These are phyloP conservation scores for Clytia hemisphaerica DNA, from an alignment of 30 jellyfish, hydroid and myxozoan genomes.

Conservation along the genomic window DNA sequence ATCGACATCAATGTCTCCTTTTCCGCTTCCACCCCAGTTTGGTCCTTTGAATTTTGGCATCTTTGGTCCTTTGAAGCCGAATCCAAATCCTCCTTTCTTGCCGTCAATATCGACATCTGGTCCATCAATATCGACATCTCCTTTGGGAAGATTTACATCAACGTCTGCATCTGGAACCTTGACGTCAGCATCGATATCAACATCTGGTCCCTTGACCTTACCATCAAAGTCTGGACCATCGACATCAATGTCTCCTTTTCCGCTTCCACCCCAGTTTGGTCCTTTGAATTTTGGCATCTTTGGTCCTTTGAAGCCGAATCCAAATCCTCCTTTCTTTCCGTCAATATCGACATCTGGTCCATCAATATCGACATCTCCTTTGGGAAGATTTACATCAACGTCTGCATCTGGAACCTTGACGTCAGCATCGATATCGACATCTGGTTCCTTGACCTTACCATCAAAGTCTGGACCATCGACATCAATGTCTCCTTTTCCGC, in stretches of 20 bases:
- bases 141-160: no score
- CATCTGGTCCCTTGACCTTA: background rate
- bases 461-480: background rate
- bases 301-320: background rate
- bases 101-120: background rate
- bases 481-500: conserved; percentile 5
- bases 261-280: conserved; percentile 30
- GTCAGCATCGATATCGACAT: conserved; percentile 23
- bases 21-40: no score
- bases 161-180: conserved; percentile 24
- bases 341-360: no score
- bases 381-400: background rate
- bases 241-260: conserved; percentile 12
- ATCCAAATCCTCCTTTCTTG: background rate
- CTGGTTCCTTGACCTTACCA: conserved; percentile 7
- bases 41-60: no score
- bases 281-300: background rate
- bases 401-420: no score
- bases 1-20: no score
- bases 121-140: background rate
- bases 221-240: conserved; percentile 34
- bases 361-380: conserved; percentile 14
- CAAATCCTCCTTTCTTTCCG: conserved; percentile 20
- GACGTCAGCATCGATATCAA: background rate
- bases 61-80: no score